Evolutionary conservation across 2,888 invertebrate species (phyloP), one percentile per base, ranked within the genome.

Genomic region (Scaptomyza reducta): DNA sequence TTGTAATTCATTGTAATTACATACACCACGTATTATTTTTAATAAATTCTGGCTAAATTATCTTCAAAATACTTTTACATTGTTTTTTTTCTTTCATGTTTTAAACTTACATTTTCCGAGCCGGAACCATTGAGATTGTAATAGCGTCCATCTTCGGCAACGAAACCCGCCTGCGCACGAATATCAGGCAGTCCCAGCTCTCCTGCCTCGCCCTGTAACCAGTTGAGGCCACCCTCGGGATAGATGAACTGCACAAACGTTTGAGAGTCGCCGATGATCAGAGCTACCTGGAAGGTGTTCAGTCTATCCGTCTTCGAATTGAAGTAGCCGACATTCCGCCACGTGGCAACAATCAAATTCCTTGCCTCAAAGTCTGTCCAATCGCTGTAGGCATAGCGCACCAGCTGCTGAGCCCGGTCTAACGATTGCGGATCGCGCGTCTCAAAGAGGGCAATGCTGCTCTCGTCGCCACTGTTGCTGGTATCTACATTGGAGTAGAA

Each of bases 401-500:
- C 93, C 70, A 95, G 94, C 62, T 94, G 93, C 27, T 95, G 94
- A 0, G 96, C 96, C 90, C 95, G 94, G 54, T 93, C 88, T 29
- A 96, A 89, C n/a, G 94, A 90, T 42, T 93, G 93, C 0, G 93
- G 91, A 70, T 95, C 93, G 68, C 94, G 91, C 0, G 95, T 94
- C 90, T 96, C 95, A 72, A 94, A 93, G 89, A 96, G 96, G 79
- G 94, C 95, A 70, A 98, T 94, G 6, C 93, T 92, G 11, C 98
- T 97, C 0, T 94, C 92, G 10, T 91, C 89, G 13, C 75, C 80
- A 13, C 73, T 81, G 58, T 66, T 74, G 1, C 95, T 93, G 0
- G 96, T 97, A 90, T 99, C 98, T 5, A 98, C 94, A 91, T 99
- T 98, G 0, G 97, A 95, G 91, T 98, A 97, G 81, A 98, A 95